Evolutionary conservation across 2,888 invertebrate species (phyloP), one percentile per base, ranked within the genome.

Genomic region (Archips crataeganus): DNA sequence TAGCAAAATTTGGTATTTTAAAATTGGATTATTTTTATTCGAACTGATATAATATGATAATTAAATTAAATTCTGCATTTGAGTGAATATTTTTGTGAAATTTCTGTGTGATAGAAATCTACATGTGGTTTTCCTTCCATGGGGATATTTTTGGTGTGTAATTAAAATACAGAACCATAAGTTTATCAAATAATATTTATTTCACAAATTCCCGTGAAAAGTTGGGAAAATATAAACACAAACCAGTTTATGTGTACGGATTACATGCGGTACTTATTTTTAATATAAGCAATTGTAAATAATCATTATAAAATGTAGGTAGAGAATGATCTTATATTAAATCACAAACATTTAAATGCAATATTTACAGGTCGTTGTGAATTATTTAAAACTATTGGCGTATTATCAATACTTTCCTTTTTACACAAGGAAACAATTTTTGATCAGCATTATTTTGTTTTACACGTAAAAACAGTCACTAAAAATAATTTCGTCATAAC

Each of bases 301-400:
- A 81, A 87, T 87, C 82, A 84, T 77, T 81, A 64, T 61, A 69
- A 70, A 75, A 70, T 74, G 60, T 74, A 75, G 69, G 65, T 69
- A 75, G 81, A 83, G 78, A 86, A 83, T 81, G 83, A 84, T 85
- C 87, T 90, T 80, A 84, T 79, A 77, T 84, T 83, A 87, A 90
- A 92, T 90, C 91, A 92, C 92, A 92, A 90, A 91, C 82, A 81
- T 86, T 84, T 91, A 94, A 94, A 94, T 93, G 93, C 94, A 91
- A 88, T 93, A 93, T 93, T 91, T 93, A 93, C 92, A 93, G 71
- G 82, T 80, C 75, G 77, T 79, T 83, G 82, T 79, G 81, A 84
- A 79, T 78, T 78, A 79, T 84, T 83, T 79, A 80, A 79, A 83
- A 88, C 88, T 78, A 78, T 80, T 78, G 81, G 77, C 76, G 76